phyloP scores from a whole-genome alignment of 2,797 vertebrate genomes.

The Cossypha dichroa region DNA sequence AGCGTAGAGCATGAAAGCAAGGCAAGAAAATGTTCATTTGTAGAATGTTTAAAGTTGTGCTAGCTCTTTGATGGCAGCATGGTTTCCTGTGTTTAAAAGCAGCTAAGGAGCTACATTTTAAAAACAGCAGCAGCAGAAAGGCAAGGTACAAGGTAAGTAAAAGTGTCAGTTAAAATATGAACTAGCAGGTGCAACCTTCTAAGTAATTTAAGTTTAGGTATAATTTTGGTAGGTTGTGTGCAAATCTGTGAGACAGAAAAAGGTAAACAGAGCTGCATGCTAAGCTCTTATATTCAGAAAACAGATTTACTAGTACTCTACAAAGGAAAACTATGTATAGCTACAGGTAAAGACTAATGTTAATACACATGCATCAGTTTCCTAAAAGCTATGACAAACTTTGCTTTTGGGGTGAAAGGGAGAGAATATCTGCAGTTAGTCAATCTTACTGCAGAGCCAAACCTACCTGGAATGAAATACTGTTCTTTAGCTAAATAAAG shows the following conservation, averaged over 20 bases:
- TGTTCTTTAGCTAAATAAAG: conserved; percentile 97
- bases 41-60: conserved; percentile 14
- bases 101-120: conserved; percentile 76
- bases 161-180: conserved; percentile 37
- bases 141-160: conserved; percentile 44
- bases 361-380: conserved; percentile 75
- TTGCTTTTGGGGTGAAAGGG: conserved; percentile 41
- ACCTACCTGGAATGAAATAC: conserved; percentile 99
- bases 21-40: background rate
- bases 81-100: conserved; percentile 75
- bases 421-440: conserved; percentile 70
- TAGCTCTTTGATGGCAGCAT: conserved; percentile 72
- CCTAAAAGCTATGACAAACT: conserved; percentile 67
- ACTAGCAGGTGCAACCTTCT: conserved; percentile 62
- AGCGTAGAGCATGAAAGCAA: conserved; percentile 1
- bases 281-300: conserved; percentile 68
- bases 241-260: conserved; percentile 32
- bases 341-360: conserved; percentile 51
- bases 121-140: conserved; percentile 66
- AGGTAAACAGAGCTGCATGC: conserved; percentile 75
- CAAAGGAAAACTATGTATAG: conserved; percentile 40
- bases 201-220: conserved; percentile 23
- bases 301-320: conserved; percentile 62
- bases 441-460: conserved; percentile 76
- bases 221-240: conserved; percentile 38